These are phyloP conservation scores for Rhipidura dahli DNA, from an alignment of 2,113 vertebrate species.

Conservation along the genomic window DNA sequence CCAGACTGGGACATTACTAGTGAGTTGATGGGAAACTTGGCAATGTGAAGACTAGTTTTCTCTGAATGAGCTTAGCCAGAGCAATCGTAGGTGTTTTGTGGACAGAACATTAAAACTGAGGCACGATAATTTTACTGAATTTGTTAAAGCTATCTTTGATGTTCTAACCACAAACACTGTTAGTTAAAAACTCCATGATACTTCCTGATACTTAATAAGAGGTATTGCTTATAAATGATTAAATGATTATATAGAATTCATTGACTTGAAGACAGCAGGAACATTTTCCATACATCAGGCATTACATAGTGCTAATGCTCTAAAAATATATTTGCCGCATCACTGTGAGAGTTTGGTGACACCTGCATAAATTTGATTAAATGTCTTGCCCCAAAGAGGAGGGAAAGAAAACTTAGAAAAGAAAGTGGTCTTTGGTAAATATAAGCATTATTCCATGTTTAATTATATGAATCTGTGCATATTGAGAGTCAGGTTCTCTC, in stretches of 20 bases:
- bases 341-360: background rate
- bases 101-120: background rate
- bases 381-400: background rate
- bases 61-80: background rate
- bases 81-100: accelerated
- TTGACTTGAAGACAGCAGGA: background rate
- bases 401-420: background rate
- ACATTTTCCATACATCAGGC: background rate
- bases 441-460: background rate
- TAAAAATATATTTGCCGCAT: conserved; percentile 32
- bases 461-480: background rate
- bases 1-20: background rate
- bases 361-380: background rate
- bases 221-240: background rate
- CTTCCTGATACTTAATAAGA: background rate
- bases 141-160: background rate
- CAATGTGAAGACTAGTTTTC: background rate
- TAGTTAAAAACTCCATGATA: background rate
- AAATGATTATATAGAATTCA: background rate
- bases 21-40: background rate
- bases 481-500: background rate
- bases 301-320: background rate
- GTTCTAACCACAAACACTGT: background rate
- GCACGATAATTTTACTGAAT: background rate
- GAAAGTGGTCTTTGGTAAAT: background rate